Conservation (phyloP, 2,888 invertebrate genomes). For the Beris chalybata region DNA sequence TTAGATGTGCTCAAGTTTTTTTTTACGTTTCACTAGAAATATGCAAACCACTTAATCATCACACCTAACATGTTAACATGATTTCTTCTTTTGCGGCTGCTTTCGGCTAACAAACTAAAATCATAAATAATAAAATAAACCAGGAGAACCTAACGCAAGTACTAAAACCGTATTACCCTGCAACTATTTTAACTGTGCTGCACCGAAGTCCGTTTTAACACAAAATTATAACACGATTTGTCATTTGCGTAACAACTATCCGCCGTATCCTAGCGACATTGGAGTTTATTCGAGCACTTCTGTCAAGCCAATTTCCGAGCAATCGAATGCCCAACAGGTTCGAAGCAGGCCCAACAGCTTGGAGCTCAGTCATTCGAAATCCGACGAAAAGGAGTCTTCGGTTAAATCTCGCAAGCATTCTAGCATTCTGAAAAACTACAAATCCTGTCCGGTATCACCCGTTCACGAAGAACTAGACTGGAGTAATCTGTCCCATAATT, state of each 20-base stretch:
- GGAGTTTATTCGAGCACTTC: conserved; percentile 43
- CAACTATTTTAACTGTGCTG: conserved; percentile 55
- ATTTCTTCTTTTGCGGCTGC: conserved; percentile 29
- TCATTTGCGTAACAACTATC: conserved; percentile 56
- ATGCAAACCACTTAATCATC: not conserved
- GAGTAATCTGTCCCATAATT: conserved; percentile 58
- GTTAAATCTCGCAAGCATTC: conserved; percentile 53
- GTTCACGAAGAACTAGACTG: conserved; percentile 77
- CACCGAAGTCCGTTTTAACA: conserved; percentile 54
- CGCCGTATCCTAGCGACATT: conserved; percentile 56
- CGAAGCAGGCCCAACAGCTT: conserved; percentile 32
- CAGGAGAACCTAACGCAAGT: conserved; percentile 27
- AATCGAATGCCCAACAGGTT: not conserved
- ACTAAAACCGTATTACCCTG: conserved; percentile 21
- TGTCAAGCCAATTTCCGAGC: not conserved
- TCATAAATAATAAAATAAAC: conserved; percentile 2
- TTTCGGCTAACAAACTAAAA: conserved; percentile 24
- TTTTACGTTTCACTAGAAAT: not conserved
- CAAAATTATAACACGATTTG: conserved; percentile 57
- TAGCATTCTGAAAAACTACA: conserved; percentile 68
- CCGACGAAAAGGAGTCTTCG: conserved; percentile 13
- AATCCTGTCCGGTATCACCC: conserved; percentile 80
- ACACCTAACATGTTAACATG: not conserved
- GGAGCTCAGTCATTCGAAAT: conserved; percentile 20
- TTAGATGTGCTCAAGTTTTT: conserved; percentile 38